Base-by-base conservation (phyloP, 1,140 invertebrate species). In the Macrosteles quadrilineatus region DNA sequence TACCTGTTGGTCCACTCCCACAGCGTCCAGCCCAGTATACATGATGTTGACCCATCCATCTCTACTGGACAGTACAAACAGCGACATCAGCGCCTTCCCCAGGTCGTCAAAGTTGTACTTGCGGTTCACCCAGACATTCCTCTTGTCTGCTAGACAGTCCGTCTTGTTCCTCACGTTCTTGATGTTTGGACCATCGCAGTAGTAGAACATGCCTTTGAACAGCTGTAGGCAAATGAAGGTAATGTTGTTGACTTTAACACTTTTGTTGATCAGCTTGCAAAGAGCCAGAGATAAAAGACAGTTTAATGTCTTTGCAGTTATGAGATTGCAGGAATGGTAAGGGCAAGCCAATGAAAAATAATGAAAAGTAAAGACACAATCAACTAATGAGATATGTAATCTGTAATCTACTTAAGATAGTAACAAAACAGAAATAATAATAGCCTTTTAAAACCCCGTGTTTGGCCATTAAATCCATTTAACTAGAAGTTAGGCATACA, bases 31-130 rank as follows among this genome's bases (percentile, higher is more conserved):
- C 0, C 98, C 98, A 0, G 96, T 98, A 77, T 99, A 99, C 98
- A 99, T 99, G 70, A 99, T 99, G 77, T 98, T 98, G 1, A 99
- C 98, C 98, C 98, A 99, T 1, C 98, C 98, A 77, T 99, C 98
- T 79, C 98, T 92, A 14, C 96, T 97, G 36, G 96, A 98, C 30
- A 99, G 83, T 21, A 99, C 98, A 82, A 99, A 99, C 3, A 99
- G 82, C 0, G 98, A 95, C 97, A 99, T 99, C 21, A 99, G 81
- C 0, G 98, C 96, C 84, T 98, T 96, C 23, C 97, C 97, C 0
- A 99, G 86, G 83, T 99, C 95, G 78, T 99, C 98, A 81, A 99
- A 99, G 83, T 99, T 99, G 80, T 99, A 99, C 80, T 99, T 98
- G 69, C 95, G 88, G 81, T 99, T 99, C 6, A 96, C 86, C 98